Conservation (phyloP, 2,113 vertebrate genomes). For the Leucopsar rothschildi region DNA sequence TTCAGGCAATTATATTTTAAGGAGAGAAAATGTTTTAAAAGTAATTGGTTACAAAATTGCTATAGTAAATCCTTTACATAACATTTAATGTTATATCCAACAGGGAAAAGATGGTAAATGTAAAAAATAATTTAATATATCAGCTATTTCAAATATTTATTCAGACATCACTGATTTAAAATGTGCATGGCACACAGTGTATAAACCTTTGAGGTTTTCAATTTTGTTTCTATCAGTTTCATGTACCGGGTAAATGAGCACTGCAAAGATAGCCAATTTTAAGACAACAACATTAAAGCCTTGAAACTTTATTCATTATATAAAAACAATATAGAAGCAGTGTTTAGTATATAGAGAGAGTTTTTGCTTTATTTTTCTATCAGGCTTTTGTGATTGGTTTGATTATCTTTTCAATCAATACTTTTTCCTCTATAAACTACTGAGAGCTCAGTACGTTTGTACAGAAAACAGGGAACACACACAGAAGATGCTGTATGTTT, state of each 20-base stretch:
- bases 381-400: neutral
- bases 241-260: neutral
- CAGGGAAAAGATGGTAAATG: neutral
- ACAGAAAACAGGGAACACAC: neutral
- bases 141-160: neutral
- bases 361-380: neutral
- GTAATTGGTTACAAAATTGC: constrained; percentile 7
- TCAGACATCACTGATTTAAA: constrained; percentile 11
- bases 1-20: constrained; percentile 45
- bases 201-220: neutral
- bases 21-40: constrained; percentile 15
- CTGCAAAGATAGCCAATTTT: neutral
- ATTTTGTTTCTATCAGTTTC: neutral
- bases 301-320: neutral
- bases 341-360: neutral
- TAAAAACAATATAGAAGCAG: neutral
- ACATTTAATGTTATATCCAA: neutral
- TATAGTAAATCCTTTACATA: constrained; percentile 24
- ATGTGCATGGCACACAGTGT: neutral
- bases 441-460: neutral
- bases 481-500: neutral
- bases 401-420: neutral
- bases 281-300: neutral
- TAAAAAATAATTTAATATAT: neutral
- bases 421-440: neutral